phyloP scores from a whole-genome alignment of 37 sponge, comb jelly and placozoan species.

The Haliclona indistincta region DNA sequence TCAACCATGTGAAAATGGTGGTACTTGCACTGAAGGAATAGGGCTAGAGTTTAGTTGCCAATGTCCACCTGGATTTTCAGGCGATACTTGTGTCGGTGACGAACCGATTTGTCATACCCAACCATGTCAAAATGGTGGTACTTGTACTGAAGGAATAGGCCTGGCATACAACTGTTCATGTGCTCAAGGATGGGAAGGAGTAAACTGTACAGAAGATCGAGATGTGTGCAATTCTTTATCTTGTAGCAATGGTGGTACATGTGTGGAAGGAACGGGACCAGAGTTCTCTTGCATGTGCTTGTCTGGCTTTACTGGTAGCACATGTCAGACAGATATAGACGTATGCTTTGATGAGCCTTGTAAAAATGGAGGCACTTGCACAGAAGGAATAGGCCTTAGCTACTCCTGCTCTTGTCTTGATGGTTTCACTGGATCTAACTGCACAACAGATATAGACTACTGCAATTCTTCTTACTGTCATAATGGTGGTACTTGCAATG shows the following conservation, averaged over 20 bases:
- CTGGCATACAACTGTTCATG: constrained; percentile 7
- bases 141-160: constrained; percentile 28
- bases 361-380: constrained; percentile 11
- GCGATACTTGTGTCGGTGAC: constrained; percentile 16
- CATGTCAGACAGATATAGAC: not conserved
- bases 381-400: constrained; percentile 1
- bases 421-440: constrained; percentile 49
- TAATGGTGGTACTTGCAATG: constrained; percentile 63
- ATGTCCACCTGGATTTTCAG: constrained; percentile 31
- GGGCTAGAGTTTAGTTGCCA: constrained; percentile 40
- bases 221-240: not conserved
- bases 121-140: constrained; percentile 58
- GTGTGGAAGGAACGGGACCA: constrained; percentile 24
- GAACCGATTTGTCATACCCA: not conserved
- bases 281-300: constrained; percentile 37
- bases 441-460: constrained; percentile 27
- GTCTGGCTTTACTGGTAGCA: constrained; percentile 12
- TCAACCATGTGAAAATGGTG: constrained; percentile 45
- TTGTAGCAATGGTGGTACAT: constrained; percentile 63
- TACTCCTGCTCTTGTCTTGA: constrained; percentile 22
- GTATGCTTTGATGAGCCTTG: constrained; percentile 17
- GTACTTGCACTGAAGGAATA: constrained; percentile 48
- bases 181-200: constrained; percentile 5
- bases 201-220: constrained; percentile 2
- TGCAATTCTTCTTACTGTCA: constrained; percentile 29